phyloP scores from a whole-genome alignment of 2,888 invertebrate species.

The Hesperia comma region DNA sequence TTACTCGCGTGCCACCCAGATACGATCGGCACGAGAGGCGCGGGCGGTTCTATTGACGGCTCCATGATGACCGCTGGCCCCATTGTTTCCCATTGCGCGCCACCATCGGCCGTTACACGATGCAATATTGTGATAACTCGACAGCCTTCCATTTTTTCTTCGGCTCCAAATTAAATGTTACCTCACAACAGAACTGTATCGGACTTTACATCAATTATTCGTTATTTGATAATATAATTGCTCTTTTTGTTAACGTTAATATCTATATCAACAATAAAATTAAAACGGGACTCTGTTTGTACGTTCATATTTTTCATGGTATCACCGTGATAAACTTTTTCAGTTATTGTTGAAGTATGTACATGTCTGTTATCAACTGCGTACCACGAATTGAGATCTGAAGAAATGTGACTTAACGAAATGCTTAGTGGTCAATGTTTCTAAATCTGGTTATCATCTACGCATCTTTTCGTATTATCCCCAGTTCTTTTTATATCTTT shows the following conservation, averaged over 20 bases:
- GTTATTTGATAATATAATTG: slow-evolving; percentile 19
- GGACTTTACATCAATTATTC: slow-evolving; percentile 11
- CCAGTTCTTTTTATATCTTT: no score
- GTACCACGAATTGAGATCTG: no score
- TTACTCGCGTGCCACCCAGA: slow-evolving; percentile 9
- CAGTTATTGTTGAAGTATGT: not conserved
- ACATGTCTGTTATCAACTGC: no score
- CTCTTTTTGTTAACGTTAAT: slow-evolving; percentile 8
- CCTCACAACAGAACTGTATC: slow-evolving; percentile 16
- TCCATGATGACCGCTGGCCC: slow-evolving; percentile 9
- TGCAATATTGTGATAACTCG: slow-evolving; percentile 32
- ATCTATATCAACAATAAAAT: not conserved
- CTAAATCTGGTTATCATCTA: no score
- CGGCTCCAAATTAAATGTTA: slow-evolving; percentile 24
- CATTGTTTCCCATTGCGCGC: slow-evolving; percentile 26
- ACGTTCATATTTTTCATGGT: not conserved
- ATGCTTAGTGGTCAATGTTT: no score
- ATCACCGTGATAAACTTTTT: not conserved
- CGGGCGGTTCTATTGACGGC: slow-evolving; percentile 1
- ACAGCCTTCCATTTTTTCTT: slow-evolving; percentile 22
- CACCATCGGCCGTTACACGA: slow-evolving; percentile 23
- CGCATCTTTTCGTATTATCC: no score
- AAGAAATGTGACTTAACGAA: no score
- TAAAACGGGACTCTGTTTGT: not conserved
- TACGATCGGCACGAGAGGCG: slow-evolving; percentile 15